Base-by-base conservation (phyloP, 2,888 invertebrate species). In the Mimachlamys varia region DNA sequence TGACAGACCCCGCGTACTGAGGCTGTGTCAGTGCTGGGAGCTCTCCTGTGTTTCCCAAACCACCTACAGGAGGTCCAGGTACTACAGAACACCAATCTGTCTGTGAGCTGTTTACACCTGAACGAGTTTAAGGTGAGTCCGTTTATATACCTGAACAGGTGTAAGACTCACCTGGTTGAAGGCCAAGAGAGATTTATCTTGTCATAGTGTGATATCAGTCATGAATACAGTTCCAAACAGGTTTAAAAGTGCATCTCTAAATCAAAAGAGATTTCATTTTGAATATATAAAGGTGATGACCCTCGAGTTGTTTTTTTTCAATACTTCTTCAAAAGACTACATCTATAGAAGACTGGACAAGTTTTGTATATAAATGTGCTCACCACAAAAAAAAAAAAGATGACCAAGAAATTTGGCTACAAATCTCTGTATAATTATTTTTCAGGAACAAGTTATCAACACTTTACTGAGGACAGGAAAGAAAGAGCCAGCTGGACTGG, bases 11-110 rank as follows among this genome's bases (percentile, higher is more conserved):
- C 99, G 0, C 97, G 99, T 91, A 98, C 98, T 17, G 99, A 99
- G 95, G 99, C 99, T 0, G 98, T 99, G 44, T 98, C 98, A 0
- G 98, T 99, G 92, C 97, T 99, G 55, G 99, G 99, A 0, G 98
- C 98, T 0, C 97, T 99, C 90, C 97, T 99, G 87, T 98, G 98
- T 93, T 97, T 98, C 93, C 98, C 99, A 0, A 98, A 98, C 94
- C 97, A 97, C 17, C 97, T 98, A 91, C 97, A 97, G 95, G 97
- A 97, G 94, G 50, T 92, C 38, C 90, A 89, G 55, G 91, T 92
- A 5, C 88, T 92, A 22, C 88, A 90, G 62, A 17, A 88, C 19
- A 50, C 88, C 19, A 62, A 58, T 33, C 53, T 91, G 19, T 49
- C 88, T 27, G 55, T 92, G 27, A 53, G 87, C 55, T 88, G 53